Conservation (phyloP, 37 sponge, comb jelly and placozoan species). For the Spongia lamella region DNA sequence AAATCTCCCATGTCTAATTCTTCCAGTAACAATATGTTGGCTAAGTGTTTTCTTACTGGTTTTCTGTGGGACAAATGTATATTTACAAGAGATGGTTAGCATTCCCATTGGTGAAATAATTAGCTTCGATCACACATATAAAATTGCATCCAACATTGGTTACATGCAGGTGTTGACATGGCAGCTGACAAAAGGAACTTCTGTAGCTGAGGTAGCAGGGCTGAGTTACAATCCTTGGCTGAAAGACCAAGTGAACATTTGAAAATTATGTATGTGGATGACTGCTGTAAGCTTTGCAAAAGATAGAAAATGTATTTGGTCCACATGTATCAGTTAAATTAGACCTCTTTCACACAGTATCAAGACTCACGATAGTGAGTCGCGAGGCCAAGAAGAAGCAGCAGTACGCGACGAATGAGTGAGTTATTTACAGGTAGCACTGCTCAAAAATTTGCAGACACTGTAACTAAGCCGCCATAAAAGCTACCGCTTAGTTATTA, state of each 20-base stretch:
- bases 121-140: constrained; percentile 42
- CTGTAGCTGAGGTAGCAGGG: constrained; percentile 13
- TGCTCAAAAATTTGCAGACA: no score
- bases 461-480: no score
- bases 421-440: no score
- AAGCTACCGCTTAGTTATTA: no score
- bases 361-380: constrained; percentile 22
- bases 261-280: constrained; percentile 22
- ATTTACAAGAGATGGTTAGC: constrained; percentile 5
- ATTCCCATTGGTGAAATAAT: constrained; percentile 5
- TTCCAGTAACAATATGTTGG: constrained; percentile 14
- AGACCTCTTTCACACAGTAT: constrained; percentile 49
- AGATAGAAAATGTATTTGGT: no score
- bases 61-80: constrained; percentile 8
- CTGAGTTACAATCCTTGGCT: background rate
- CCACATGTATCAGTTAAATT: constrained; percentile 11
- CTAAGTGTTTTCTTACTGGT: constrained; percentile 12
- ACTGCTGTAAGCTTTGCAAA: constrained; percentile 36
- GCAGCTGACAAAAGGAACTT: constrained; percentile 38
- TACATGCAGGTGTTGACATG: constrained; percentile 30
- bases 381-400: no score
- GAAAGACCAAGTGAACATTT: background rate
- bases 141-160: constrained; percentile 39
- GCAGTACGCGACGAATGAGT: no score
- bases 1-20: background rate